Conservation (phyloP, 2,113 vertebrate genomes). For the Engystomops pustulosus region DNA sequence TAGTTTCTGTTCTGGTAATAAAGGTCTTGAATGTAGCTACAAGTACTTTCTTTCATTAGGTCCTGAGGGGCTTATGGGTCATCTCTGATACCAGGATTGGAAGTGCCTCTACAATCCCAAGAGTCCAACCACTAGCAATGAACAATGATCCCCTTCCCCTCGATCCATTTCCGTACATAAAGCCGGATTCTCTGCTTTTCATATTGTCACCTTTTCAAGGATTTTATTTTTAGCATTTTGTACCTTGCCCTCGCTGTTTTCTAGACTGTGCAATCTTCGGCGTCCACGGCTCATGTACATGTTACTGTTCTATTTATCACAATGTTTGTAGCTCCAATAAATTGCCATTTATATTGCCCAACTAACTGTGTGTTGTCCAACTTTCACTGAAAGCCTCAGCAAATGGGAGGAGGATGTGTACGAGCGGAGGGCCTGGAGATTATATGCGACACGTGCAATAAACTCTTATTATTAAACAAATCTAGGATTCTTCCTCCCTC, state of each 20-base stretch:
- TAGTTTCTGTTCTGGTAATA: too few relatives aligned
- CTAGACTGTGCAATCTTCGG: not conserved
- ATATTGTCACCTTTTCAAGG: not conserved
- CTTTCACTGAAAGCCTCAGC: slow-evolving; percentile 6
- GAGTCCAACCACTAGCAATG: not conserved
- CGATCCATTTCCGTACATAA: not conserved
- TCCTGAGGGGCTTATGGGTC: not conserved
- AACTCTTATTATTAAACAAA: slow-evolving; percentile 54
- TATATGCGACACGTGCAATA: slow-evolving; percentile 47
- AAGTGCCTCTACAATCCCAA: not conserved
- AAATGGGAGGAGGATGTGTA: slow-evolving; percentile 46
- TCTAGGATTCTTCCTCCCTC: slow-evolving; percentile 53
- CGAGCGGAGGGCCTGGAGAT: slow-evolving; percentile 33
- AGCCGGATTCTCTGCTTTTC: not conserved
- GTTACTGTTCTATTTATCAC: slow-evolving; percentile 45
- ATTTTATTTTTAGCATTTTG: not conserved
- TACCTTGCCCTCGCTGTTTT: not conserved
- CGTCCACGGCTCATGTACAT: not conserved
- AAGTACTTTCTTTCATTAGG: not conserved
- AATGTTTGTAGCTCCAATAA: slow-evolving; percentile 50
- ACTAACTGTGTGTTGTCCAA: slow-evolving; percentile 16
- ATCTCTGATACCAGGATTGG: not conserved
- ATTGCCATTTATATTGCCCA: slow-evolving; percentile 49
- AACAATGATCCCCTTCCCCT: not conserved
- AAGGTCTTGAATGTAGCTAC: too few relatives aligned